Base-by-base conservation (phyloP, 2,113 vertebrate genomes). In the Rattus rattus region DNA sequence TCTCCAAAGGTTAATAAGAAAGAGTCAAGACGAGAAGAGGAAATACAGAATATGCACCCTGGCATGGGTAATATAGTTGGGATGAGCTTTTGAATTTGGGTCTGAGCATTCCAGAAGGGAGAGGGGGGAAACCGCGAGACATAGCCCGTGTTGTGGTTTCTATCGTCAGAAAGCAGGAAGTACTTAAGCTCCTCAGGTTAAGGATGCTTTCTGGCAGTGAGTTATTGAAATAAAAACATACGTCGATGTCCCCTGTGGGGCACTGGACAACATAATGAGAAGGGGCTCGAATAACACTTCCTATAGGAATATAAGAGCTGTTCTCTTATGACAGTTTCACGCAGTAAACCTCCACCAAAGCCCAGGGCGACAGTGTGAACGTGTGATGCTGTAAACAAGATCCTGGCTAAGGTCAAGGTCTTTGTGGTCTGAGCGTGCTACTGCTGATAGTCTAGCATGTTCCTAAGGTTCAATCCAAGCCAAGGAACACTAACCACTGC, bases 151-250 rank as follows among this genome's bases (percentile, higher is more conserved):
- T 20, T 28, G 9, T 0, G 13, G 28, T 67, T 80, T 75, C 84
- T 79, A 39, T 43, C 28, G 52, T 47, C 65, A 76, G 72, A 54
- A 75, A 67, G 36, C 17, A 36, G 88, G 69, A 88, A 14, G 9
- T 9, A 6, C 70, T 76, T 65, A 22, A 59, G 7, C 61, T 90
- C 70, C 13, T 72, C 0, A 36, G 36, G 81, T 10, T 88, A 52
- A 77, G 20, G 47, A 52, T 63, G 43, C 39, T 80, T 88, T 92
- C 85, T 86, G 88, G 63, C 43, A 70, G 49, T 24, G 79, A 84
- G 20, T 93, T 63, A 61, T 65, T 92, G 84, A 67, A 79, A 94
- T 56, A 70, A 86, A 67, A 86, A 33, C 61, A 14, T 16, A n/a
- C 28, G 1, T 49, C 22, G 49, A 39, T 63, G 52, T 88, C 87